Evolutionary conservation across 2,797 vertebrate species (phyloP).

Genomic region (Phalloptychus januarius): DNA sequence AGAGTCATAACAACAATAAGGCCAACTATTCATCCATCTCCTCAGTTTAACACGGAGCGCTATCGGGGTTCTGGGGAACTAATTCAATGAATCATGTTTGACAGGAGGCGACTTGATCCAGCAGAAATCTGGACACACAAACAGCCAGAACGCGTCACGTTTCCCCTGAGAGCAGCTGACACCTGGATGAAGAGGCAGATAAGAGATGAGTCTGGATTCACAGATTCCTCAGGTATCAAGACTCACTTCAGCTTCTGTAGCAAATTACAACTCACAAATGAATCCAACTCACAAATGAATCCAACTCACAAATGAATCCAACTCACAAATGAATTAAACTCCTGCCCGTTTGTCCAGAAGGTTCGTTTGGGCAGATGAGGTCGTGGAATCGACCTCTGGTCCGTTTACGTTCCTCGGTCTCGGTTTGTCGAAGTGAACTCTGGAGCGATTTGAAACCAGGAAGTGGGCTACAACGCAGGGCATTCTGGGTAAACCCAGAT

Average conservation of each 20-base stretch:
- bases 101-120: conserved; percentile 39
- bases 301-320: no score
- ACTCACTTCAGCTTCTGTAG: conserved; percentile 43
- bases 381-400: no score
- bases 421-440: no score
- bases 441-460: no score
- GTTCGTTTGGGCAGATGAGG: no score
- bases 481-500: no score
- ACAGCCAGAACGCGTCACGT: conserved; percentile 24
- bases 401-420: no score
- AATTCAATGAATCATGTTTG: conserved; percentile 50
- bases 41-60: conserved; percentile 28
- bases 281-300: neutral
- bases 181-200: conserved; percentile 46
- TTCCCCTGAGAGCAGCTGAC: conserved; percentile 32
- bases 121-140: conserved; percentile 10
- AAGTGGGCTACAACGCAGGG: no score
- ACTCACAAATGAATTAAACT: neutral
- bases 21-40: conserved; percentile 52
- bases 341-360: no score
- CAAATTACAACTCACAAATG: conserved; percentile 1
- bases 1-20: conserved; percentile 45
- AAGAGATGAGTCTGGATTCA: conserved; percentile 46
- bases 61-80: conserved; percentile 32
- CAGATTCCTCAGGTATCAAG: conserved; percentile 53